phyloP scores from a whole-genome alignment of 2,113 vertebrate genomes.

The Corythoichthys intestinalis region DNA sequence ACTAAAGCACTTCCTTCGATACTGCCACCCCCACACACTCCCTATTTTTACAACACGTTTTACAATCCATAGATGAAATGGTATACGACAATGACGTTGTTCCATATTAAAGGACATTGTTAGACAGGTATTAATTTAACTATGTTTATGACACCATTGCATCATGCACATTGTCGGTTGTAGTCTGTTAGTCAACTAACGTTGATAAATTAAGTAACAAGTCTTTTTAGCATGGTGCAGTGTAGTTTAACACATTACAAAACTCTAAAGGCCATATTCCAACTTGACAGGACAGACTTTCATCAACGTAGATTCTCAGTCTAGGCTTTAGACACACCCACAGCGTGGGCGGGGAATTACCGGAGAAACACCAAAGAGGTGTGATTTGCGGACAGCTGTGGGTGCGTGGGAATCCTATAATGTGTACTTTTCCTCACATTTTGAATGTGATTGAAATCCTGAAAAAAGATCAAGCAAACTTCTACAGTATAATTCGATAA shows the following conservation, averaged over 20 bases:
- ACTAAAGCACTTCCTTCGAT: constrained; percentile 45
- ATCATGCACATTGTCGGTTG: background rate
- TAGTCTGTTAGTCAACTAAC: background rate
- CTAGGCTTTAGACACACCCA: background rate
- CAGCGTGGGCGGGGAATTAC: no score
- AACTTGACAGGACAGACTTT: no score
- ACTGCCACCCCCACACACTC: constrained; percentile 35
- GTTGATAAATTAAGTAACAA: background rate
- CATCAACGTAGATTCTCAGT: background rate
- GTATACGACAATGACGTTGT: background rate
- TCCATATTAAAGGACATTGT: background rate
- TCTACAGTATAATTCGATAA: no score
- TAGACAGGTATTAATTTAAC: background rate
- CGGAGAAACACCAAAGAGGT: no score
- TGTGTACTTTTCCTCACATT: no score
- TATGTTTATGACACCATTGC: background rate
- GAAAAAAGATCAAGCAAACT: no score
- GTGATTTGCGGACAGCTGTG: no score
- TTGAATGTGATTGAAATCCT: no score
- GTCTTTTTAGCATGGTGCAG: background rate
- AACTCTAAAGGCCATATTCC: background rate
- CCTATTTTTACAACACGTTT: background rate
- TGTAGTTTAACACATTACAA: background rate
- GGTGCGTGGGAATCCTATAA: no score
- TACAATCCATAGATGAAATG: background rate